Evolutionary conservation across 2,888 invertebrate genomes (phyloP), one percentile per base, ranked within the genome.

Genomic region (Ferdinandea cuprea): DNA sequence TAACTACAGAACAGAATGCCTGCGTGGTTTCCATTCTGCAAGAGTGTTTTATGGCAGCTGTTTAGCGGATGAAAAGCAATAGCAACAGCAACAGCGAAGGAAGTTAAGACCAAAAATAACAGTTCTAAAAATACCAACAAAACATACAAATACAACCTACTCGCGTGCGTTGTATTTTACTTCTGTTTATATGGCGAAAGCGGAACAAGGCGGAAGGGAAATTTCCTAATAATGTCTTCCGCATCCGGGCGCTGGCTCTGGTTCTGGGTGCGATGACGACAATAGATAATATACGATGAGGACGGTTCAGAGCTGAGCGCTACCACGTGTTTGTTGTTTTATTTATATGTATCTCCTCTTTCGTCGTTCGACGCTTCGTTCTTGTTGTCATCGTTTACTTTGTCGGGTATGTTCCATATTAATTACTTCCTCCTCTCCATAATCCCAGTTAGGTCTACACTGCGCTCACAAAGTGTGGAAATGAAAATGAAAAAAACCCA

Each of bases 161-260:
- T 19, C 21, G 21, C 11, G 11, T 32, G 3, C 15, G 44, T 30
- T 42, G n/a, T n/a, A n/a, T n/a, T n/a, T n/a, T 44, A 40, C 28
- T 40, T 19, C 37, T 42, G 17, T 61, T 15, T 48, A 17, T 61
- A 81, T 66, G 61, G 48, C 44, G 48, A 78, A 56, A 83, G 73
- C 78, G 83, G 68, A 83, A 78, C 65, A 52, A 72, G 44, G 37
- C 77, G 66, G 69, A 86, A 85, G 85, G 85, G 85, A 86, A 87
- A 85, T 85, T 85, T 86, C 86, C 86, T 85, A 85, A 87, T 86
- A 86, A 81, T 71, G 79, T 80, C 85, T 87, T 86, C 87, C 87
- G 87, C 87, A 86, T 87, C 87, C 86, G 86, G 79, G 65, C 46
- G n/a, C 25, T 42, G 35, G 9, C 17, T 19, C 19, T 17, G 28